Percentiles rank a stretch among this genome's conserved stretches.
Conservation (phyloP, 2,113 vertebrate species). For the Oreochromis spilurus region DNA sequence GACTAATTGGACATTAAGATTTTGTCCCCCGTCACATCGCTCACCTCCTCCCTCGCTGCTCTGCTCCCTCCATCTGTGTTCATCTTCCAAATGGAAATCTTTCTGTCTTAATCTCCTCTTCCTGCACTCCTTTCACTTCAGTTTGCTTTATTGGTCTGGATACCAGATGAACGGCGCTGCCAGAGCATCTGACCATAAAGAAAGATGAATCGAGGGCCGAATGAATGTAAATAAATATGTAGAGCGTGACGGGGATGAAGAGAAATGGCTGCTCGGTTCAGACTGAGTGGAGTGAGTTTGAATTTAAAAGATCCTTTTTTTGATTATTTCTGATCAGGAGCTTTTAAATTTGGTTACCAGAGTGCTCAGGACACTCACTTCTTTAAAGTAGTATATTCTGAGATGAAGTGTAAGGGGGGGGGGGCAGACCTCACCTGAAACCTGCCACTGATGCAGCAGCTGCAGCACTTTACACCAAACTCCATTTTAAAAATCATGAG, state of each 20-base stretch:
- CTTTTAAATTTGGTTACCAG: not conserved
- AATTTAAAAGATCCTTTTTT: not conserved
- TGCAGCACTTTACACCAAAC: not conserved
- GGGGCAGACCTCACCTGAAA: not conserved
- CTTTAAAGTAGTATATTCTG: not conserved
- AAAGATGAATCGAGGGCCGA: not conserved
- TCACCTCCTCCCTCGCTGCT: conserved; percentile 8
- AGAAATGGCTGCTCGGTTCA: not conserved
- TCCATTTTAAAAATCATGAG: not conserved
- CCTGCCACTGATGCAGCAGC: not conserved
- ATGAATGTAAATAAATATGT: conserved; percentile 5
- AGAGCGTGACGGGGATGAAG: not conserved
- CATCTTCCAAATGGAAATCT: conserved; percentile 4
- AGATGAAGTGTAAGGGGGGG: not conserved
- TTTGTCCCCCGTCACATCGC: conserved; percentile 49
- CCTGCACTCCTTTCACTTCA: not conserved
- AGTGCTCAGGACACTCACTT: not conserved
- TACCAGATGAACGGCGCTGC: not conserved
- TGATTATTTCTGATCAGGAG: not conserved
- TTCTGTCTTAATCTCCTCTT: not conserved
- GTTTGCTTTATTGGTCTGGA: not conserved
- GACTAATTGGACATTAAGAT: conserved; percentile 69
- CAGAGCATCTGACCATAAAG: not conserved
- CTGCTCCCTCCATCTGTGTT: not conserved
- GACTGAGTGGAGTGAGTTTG: not conserved